A percentile compares a stretch with the other conserved stretches of the same genome.
phyloP scores from a whole-genome alignment of 2,888 invertebrate genomes.

The Thelaira solivaga region DNA sequence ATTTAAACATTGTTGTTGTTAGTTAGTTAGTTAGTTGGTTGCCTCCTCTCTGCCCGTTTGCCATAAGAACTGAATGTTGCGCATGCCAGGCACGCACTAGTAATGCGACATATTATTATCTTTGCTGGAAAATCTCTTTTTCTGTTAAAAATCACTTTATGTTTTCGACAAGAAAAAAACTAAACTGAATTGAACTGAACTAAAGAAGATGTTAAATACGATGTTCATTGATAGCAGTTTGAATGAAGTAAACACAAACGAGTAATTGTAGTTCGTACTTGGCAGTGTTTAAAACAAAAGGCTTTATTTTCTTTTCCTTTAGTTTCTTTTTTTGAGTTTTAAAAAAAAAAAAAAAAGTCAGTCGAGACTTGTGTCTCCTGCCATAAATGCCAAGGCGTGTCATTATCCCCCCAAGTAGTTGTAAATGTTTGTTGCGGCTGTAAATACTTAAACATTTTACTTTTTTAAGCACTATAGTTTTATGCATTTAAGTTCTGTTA shows the following conservation, averaged over 20 bases:
- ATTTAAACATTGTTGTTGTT: conserved; percentile 43
- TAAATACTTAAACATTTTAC: not conserved
- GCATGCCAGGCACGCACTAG: conserved; percentile 59
- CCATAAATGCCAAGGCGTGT: conserved; percentile 51
- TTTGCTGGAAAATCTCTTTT: conserved; percentile 40
- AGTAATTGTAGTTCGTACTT: too few species aligned
- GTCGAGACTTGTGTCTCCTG: conserved; percentile 36
- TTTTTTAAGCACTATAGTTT: conserved; percentile 8
- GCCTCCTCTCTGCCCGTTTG: conserved; percentile 33
- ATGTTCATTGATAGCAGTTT: conserved; percentile 27
- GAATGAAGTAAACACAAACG: too few species aligned
- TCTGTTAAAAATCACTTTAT: conserved; percentile 42
- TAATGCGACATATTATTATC: conserved; percentile 53
- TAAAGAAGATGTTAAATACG: conserved; percentile 47
- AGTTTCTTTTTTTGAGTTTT: too few species aligned
- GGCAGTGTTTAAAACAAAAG: not conserved
- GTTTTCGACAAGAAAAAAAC: conserved; percentile 8
- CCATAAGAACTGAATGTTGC: conserved; percentile 42
- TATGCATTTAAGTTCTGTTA: conserved; percentile 41
- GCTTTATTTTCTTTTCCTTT: conserved; percentile 6
- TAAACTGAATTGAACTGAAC: conserved; percentile 6
- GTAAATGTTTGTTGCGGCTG: not conserved
- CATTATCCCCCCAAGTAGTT: conserved; percentile 5
- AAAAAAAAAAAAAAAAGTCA: not conserved
- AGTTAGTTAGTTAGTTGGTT: conserved; percentile 64